These are phyloP conservation scores for Euura lappo DNA, from an alignment of 1,140 invertebrate species.

Conservation along the genomic window DNA sequence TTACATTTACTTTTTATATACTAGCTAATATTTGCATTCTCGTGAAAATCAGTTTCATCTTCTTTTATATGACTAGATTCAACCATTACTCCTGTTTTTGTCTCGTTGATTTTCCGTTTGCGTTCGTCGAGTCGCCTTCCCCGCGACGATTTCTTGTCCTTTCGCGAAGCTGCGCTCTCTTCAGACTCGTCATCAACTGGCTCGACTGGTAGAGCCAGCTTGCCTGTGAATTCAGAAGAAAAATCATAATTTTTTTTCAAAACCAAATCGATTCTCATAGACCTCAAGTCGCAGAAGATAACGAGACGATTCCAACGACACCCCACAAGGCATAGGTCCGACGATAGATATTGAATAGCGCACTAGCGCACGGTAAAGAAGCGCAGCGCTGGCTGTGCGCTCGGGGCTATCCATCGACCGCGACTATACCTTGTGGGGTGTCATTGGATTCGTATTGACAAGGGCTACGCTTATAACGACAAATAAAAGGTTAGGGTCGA, in stretches of 20 bases:
- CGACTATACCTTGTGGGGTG: too few relatives aligned
- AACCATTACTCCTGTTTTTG: constrained; percentile 8
- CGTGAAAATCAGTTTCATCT: too few relatives aligned
- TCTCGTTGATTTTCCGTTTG: constrained; percentile 9
- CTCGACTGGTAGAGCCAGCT: constrained; percentile 87
- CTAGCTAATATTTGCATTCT: too few relatives aligned
- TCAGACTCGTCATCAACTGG: constrained; percentile 82
- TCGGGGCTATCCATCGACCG: too few relatives aligned
- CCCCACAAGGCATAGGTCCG: too few relatives aligned
- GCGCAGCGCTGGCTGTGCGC: too few relatives aligned
- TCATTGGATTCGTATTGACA: too few relatives aligned
- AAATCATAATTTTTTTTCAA: constrained; percentile 7
- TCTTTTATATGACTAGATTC: constrained; percentile 5
- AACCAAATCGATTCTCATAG: constrained; percentile 11
- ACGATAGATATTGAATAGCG: too few relatives aligned
- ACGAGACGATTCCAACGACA: neutral
- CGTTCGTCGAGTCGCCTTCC: constrained; percentile 3
- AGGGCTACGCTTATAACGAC: too few relatives aligned
- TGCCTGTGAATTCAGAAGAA: constrained; percentile 65
- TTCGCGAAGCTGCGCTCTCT: constrained; percentile 76
- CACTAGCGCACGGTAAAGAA: too few relatives aligned
- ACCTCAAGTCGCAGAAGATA: neutral
- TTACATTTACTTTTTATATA: too few relatives aligned
- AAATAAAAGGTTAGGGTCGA: too few relatives aligned
- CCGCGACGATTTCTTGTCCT: constrained; percentile 47